Evolutionary conservation across 2,113 vertebrate genomes (phyloP).

Genomic region (Trogon melanurus): DNA sequence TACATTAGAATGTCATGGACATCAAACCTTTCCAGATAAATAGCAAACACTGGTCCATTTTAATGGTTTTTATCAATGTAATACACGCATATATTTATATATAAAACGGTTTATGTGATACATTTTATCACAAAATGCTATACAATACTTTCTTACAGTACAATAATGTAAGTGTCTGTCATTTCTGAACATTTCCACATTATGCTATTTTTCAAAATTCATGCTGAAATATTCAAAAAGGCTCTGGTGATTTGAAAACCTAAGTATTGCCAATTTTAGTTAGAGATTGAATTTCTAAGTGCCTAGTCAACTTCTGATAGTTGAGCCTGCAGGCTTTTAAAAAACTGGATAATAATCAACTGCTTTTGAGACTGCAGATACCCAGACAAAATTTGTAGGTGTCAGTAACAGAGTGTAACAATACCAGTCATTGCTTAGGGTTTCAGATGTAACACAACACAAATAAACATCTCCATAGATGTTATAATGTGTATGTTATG

Average conservation of each 20-base stretch:
- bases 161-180: neutral
- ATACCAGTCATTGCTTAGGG: neutral
- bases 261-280: neutral
- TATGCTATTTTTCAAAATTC: neutral
- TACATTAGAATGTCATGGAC: neutral
- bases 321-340: neutral
- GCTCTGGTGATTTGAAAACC: neutral
- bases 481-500: too few relatives aligned
- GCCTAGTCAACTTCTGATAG: neutral
- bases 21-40: neutral
- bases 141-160: neutral
- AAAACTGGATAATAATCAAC: neutral
- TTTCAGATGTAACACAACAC: neutral
- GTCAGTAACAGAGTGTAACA: neutral
- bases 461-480: neutral
- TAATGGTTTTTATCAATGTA: neutral
- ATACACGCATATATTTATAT: neutral
- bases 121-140: neutral
- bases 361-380: neutral
- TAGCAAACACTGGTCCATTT: neutral
- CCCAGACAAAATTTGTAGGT: neutral
- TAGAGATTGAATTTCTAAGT: neutral
- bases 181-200: neutral
- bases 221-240: neutral
- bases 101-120: neutral